phyloP scores from a whole-genome alignment of 2,888 invertebrate genomes.

The Lagria hirta region DNA sequence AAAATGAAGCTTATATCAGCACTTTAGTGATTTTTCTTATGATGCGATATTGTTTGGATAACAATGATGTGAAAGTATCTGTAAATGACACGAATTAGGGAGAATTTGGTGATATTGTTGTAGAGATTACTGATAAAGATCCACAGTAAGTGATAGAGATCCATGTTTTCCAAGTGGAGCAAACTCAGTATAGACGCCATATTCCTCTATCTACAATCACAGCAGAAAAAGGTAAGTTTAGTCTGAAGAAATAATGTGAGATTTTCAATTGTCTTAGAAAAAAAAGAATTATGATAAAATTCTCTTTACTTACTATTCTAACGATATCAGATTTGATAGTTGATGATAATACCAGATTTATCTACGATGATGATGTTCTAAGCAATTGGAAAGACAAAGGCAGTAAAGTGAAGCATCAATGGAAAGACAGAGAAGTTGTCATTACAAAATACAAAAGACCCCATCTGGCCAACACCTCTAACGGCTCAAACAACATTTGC shows the following conservation, averaged over 20 bases:
- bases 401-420: background rate
- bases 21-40: background rate
- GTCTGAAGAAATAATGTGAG: constrained; percentile 5
- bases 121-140: background rate
- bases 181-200: background rate
- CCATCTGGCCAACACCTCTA: constrained; percentile 1
- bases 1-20: too few species aligned
- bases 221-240: constrained; percentile 5
- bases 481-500: constrained; percentile 4
- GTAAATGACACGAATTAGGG: constrained; percentile 3
- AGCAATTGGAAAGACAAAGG: constrained; percentile 1
- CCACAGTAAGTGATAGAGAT: background rate
- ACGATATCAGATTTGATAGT: constrained; percentile 1
- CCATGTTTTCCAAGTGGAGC: constrained; percentile 1
- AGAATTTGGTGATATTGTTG: constrained; percentile 11
- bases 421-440: constrained; percentile 1
- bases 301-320: constrained; percentile 1
- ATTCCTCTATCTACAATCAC: background rate
- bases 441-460: background rate
- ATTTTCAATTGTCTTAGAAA: background rate
- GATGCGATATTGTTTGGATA: constrained; percentile 1
- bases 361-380: background rate
- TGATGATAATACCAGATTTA: background rate
- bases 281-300: constrained; percentile 7
- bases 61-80: constrained; percentile 2